Evolutionary conservation across 1,140 invertebrate genomes (phyloP).

Genomic region (Samia ricini): DNA sequence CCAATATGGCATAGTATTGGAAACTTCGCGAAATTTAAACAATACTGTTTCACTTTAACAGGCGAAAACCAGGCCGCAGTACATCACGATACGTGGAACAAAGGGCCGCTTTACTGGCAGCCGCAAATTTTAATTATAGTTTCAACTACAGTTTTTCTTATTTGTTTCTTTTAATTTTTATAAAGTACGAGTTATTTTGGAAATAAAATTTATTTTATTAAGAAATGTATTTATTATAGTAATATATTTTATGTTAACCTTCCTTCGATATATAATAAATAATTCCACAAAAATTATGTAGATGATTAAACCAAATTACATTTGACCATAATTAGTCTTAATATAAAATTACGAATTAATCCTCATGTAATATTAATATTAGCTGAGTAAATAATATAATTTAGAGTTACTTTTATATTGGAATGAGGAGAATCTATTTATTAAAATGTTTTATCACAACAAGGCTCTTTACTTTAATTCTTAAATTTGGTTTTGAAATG

Average conservation of each 20-base stretch:
- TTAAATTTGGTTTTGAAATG: too few relatives aligned
- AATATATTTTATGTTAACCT: too few relatives aligned
- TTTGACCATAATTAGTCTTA: slow-evolving; percentile 9
- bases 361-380: neutral
- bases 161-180: slow-evolving; percentile 37
- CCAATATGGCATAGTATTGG: slow-evolving; percentile 9
- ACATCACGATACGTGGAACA: slow-evolving; percentile 70
- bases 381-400: too few relatives aligned
- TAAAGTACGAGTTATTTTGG: neutral
- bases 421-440: too few relatives aligned
- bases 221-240: too few relatives aligned
- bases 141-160: slow-evolving; percentile 33
- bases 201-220: too few relatives aligned
- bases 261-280: neutral
- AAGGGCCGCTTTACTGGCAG: slow-evolving; percentile 57
- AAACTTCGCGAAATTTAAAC: slow-evolving; percentile 19
- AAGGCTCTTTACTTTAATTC: too few relatives aligned
- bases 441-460: too few relatives aligned
- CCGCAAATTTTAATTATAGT: slow-evolving; percentile 39
- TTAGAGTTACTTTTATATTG: too few relatives aligned
- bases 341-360: slow-evolving; percentile 10
- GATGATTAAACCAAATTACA: neutral
- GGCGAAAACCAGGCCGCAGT: slow-evolving; percentile 72
- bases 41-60: slow-evolving; percentile 30
- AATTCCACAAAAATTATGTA: neutral